Evolutionary conservation across 1,140 invertebrate species (phyloP).

Genomic region (Listronotus bonariensis): DNA sequence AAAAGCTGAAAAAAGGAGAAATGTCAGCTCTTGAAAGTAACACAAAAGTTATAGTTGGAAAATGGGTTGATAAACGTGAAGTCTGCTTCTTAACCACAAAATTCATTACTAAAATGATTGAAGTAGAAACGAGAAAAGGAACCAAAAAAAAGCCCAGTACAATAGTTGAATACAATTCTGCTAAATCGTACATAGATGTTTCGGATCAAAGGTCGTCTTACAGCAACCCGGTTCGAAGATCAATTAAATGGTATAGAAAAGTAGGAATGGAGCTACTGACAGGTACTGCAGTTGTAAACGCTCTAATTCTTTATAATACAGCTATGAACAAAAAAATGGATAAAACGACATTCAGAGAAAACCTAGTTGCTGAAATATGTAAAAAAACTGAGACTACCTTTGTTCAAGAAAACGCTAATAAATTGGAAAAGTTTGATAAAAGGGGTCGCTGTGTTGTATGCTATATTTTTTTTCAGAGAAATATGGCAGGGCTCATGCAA

Average conservation of each 20-base stretch:
- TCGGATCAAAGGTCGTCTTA: conserved; percentile 50
- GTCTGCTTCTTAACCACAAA: conserved; percentile 40
- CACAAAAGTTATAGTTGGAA: conserved; percentile 28
- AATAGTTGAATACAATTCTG: conserved; percentile 35
- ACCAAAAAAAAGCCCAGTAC: conserved; percentile 24
- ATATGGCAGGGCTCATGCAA: too few relatives aligned
- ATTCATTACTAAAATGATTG: conserved; percentile 33
- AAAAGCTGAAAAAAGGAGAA: conserved; percentile 29
- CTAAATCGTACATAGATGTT: conserved; percentile 36
- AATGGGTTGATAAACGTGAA: conserved; percentile 47
- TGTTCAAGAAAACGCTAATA: too few relatives aligned
- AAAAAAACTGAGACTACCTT: too few relatives aligned
- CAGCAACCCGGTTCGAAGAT: conserved; percentile 46
- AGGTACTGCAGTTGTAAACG: too few relatives aligned
- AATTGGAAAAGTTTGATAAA: too few relatives aligned
- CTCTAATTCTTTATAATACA: too few relatives aligned
- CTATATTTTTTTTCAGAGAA: too few relatives aligned
- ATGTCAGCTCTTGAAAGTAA: conserved; percentile 15
- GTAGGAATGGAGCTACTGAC: too few relatives aligned
- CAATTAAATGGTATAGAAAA: conserved; percentile 54
- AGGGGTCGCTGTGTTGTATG: too few relatives aligned
- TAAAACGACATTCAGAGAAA: too few relatives aligned
- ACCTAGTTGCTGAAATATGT: too few relatives aligned
- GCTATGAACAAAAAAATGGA: too few relatives aligned
- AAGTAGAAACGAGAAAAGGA: conserved; percentile 2